Evolutionary conservation across 2,113 vertebrate species (phyloP).

Genomic region (Larimichthys polyactis): DNA sequence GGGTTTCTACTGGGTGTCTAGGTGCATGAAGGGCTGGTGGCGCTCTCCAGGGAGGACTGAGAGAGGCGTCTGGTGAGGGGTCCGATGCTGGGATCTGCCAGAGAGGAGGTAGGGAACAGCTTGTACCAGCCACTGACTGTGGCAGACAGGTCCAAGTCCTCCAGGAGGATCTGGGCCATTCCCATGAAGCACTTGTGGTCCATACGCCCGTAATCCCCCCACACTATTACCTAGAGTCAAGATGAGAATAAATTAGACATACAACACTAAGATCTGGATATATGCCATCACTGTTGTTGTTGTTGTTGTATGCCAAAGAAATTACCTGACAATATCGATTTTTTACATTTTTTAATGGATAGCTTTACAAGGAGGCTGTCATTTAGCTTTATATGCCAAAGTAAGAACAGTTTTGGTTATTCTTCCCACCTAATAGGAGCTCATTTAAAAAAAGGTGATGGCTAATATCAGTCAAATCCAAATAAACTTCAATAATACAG

Average conservation of each 20-base stretch:
- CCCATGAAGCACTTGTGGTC: constrained; percentile 99
- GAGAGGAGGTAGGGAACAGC: constrained; percentile 98
- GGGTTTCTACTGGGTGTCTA: constrained; percentile 77
- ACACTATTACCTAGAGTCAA: constrained; percentile 92
- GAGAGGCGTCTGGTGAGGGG: constrained; percentile 95
- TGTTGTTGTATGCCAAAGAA: too few species aligned
- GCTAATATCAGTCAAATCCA: not conserved
- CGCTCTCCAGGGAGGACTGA: constrained; percentile 98
- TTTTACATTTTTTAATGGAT: not conserved
- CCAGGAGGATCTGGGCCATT: constrained; percentile 97
- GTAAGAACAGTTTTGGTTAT: not conserved
- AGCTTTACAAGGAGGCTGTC: too few species aligned
- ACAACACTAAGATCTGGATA: too few species aligned
- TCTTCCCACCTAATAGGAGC: not conserved
- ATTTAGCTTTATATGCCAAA: too few species aligned
- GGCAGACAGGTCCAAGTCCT: constrained; percentile 95
- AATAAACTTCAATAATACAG: not conserved
- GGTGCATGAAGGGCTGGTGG: constrained; percentile 95
- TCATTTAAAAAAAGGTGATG: not conserved
- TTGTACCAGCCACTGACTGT: constrained; percentile 95
- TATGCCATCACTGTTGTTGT: too few species aligned
- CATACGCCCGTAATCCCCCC: constrained; percentile 99
- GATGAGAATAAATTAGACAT: not conserved
- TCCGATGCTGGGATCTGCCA: constrained; percentile 95
- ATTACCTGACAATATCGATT: too few species aligned